These are phyloP conservation scores for Euborellia annulipes DNA, from an alignment of 1,140 invertebrate genomes.

Conservation along the genomic window DNA sequence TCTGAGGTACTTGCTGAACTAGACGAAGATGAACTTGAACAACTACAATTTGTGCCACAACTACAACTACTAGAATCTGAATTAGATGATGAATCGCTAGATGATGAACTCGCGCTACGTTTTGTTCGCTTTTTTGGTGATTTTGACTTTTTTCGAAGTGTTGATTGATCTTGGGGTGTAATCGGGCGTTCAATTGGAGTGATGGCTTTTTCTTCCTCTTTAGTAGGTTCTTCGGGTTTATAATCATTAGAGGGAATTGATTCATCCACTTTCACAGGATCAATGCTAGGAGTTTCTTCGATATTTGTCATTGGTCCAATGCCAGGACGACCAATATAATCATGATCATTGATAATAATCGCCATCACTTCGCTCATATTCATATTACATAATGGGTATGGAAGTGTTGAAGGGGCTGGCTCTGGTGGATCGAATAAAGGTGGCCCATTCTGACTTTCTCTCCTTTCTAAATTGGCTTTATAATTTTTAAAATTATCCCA, in stretches of 20 bases:
- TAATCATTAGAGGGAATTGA: conserved; percentile 38
- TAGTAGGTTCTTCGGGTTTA: conserved; percentile 22
- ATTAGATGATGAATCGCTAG: conserved; percentile 55
- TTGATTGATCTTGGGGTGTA: not conserved
- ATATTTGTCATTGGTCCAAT: conserved; percentile 6
- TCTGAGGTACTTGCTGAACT: conserved; percentile 44
- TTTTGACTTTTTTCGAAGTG: conserved; percentile 24
- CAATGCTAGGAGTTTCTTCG: conserved; percentile 12
- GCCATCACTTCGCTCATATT: no score
- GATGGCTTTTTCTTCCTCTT: not conserved
- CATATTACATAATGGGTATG: no score
- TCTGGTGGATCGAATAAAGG: no score
- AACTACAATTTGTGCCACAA: conserved; percentile 64
- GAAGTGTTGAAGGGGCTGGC: no score
- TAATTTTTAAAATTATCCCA: conserved; percentile 68
- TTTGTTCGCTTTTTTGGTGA: conserved; percentile 28
- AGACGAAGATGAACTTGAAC: conserved; percentile 42
- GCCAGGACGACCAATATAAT: conserved; percentile 27
- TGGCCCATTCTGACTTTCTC: conserved; percentile 16
- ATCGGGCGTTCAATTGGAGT: not conserved
- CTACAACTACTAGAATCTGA: conserved; percentile 58
- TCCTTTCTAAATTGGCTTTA: conserved; percentile 36
- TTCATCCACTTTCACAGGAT: conserved; percentile 23
- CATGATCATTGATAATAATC: conserved; percentile 28
- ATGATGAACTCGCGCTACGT: conserved; percentile 31